Evolutionary conservation across 2,113 vertebrate genomes (phyloP), one percentile per base, ranked within the genome.

Genomic region (Apodemus sylvaticus): DNA sequence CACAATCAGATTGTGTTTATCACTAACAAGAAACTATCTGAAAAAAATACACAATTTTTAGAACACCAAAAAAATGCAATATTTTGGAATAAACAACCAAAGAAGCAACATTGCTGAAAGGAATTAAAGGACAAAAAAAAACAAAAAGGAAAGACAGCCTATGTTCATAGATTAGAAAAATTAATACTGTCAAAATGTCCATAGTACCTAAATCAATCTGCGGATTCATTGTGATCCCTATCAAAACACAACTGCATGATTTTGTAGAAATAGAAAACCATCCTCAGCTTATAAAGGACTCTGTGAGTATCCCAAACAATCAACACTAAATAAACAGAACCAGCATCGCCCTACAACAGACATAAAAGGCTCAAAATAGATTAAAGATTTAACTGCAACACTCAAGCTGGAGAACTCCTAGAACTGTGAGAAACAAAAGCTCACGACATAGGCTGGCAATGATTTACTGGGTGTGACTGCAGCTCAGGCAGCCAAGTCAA

Each of bases 41-140:
- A n/a, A 81, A 39, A 86, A 88, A 91, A 62, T 8, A 20, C 8
- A 78, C 29, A 42, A 60, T 87, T 81, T 92, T 70, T 22, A 95
- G 34, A 76, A 55, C 31, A 86, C 42, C 48, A 89, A 86, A 89
- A 53, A 19, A 70, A n/a, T 51, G 83, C 86, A 78, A 71, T 73
- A 86, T 34, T 62, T 34, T 55, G 64, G 11, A 94, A 82, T 87
- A 93, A 77, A 90, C 8, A 94, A 79, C 39, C 55, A 81, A 88
- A 55, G 34, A 86, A 17, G n/a, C 5, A 12, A 87, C 86, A 94
- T 0, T 77, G 22, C 51, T 82, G 9, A 62, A 85, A 95, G 79
- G 82, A 83, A 94, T 83, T 94, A 83, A 83, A 51, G 24, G 45
- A 48, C 45, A 48, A 48, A 48, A 48, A 19, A 20, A 17, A 53